Conservation (phyloP, 2,113 vertebrate species). For the Oenanthe melanoleuca region DNA sequence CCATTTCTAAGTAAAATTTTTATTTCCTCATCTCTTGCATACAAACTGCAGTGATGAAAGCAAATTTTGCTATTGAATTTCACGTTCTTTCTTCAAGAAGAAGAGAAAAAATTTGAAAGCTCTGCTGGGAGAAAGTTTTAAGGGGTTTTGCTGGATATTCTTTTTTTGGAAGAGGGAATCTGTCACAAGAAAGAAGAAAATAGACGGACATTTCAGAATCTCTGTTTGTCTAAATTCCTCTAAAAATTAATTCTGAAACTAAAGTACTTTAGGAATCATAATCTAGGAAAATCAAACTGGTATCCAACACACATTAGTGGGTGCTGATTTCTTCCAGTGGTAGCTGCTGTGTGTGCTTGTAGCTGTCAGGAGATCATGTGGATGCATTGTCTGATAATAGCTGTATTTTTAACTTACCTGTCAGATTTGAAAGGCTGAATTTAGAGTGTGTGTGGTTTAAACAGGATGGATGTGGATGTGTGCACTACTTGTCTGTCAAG, state of each 20-base stretch:
- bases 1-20: not conserved
- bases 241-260: not conserved
- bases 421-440: slow-evolving; percentile 55
- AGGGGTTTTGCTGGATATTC: not conserved
- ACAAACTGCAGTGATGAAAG: not conserved
- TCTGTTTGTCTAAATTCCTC: not conserved
- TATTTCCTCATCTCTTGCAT: not conserved
- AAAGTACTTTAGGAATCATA: not conserved
- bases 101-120: not conserved
- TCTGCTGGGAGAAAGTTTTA: not conserved
- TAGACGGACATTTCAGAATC: not conserved
- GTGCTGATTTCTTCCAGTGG: not conserved
- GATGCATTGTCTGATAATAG: slow-evolving; percentile 64
- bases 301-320: not conserved
- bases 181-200: not conserved
- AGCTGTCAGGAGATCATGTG: slow-evolving; percentile 67
- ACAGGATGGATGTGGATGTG: slow-evolving; percentile 6
- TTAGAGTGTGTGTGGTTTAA: slow-evolving; percentile 36
- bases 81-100: not conserved
- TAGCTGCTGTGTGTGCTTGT: slow-evolving; percentile 25
- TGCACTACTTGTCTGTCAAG: not conserved
- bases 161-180: not conserved
- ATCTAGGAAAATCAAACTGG: not conserved
- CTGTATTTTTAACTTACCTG: slow-evolving; percentile 64
- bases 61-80: not conserved